Conservation (phyloP, 2,113 vertebrate genomes). For the Mormoops blainvillei region DNA sequence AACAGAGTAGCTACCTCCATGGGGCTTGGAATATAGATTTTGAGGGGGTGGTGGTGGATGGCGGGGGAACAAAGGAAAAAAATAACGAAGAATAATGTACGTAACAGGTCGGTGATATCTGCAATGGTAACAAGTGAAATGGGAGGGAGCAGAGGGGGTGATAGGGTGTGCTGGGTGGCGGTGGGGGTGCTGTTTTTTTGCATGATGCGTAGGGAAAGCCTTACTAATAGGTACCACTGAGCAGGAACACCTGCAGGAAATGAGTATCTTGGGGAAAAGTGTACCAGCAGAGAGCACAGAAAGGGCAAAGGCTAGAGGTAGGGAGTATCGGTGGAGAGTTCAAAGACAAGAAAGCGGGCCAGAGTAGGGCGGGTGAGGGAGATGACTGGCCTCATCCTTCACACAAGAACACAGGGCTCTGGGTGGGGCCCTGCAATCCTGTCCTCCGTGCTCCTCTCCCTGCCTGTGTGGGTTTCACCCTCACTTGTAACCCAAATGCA, state of each 20-base stretch:
- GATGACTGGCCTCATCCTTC: not conserved
- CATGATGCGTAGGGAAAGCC: not conserved
- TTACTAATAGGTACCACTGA: not conserved
- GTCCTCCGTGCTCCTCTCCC: no score
- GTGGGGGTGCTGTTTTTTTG: not conserved
- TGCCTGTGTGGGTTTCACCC: accelerated
- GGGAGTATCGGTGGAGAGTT: not conserved
- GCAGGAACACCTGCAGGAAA: not conserved
- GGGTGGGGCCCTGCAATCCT: accelerated
- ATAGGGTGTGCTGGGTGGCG: not conserved
- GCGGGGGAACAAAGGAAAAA: not conserved
- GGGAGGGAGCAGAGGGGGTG: not conserved
- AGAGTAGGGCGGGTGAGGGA: accelerated
- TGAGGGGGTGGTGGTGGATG: no score
- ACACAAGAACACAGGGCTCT: not conserved
- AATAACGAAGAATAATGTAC: not conserved
- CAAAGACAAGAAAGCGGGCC: not conserved
- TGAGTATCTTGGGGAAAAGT: not conserved
- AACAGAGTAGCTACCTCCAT: not conserved
- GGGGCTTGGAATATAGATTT: not conserved
- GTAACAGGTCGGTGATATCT: accelerated
- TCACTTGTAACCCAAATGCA: accelerated
- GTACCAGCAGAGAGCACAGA: not conserved
- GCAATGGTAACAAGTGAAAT: not conserved
- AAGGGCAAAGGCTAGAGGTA: not conserved